phyloP scores from a whole-genome alignment of 1,140 invertebrate species.

The Aporrectodea caliginosa region DNA sequence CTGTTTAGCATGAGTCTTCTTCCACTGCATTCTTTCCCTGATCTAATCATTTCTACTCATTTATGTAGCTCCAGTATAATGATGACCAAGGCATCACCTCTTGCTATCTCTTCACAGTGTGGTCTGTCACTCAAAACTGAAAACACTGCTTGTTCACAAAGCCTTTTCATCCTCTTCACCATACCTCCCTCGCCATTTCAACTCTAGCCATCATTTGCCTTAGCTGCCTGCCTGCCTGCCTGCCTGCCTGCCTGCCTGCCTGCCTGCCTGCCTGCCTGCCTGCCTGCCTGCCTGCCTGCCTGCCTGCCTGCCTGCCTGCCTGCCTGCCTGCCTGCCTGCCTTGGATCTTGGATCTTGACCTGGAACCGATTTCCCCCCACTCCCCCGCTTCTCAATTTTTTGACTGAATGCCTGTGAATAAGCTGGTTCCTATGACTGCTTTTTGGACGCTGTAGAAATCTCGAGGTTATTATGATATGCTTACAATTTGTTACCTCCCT shows the following conservation, averaged over 20 bases:
- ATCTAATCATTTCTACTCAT: no score
- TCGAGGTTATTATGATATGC: neutral
- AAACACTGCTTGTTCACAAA: no score
- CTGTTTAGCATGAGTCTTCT: no score
- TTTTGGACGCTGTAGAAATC: neutral
- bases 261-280: constrained; percentile 5
- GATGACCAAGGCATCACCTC: no score
- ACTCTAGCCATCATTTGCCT: no score
- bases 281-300: constrained; percentile 5
- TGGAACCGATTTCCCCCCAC: neutral
- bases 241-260: constrained; percentile 5
- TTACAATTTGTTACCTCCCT: neutral
- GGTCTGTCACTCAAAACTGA: no score
- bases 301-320: constrained; percentile 5
- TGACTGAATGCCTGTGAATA: neutral
- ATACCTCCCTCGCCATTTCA: no score
- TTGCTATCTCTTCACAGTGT: no score
- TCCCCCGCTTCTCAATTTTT: neutral
- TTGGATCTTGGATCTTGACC: neutral
- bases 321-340: constrained; percentile 5
- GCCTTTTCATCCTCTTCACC: no score
- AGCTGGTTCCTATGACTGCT: neutral
- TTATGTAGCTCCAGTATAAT: no score
- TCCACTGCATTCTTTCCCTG: no score
- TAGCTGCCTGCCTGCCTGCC: no score